Percentiles rank a stretch among this genome's conserved stretches.
Conservation (phyloP, 2,888 invertebrate species). For the Blera fallax region DNA sequence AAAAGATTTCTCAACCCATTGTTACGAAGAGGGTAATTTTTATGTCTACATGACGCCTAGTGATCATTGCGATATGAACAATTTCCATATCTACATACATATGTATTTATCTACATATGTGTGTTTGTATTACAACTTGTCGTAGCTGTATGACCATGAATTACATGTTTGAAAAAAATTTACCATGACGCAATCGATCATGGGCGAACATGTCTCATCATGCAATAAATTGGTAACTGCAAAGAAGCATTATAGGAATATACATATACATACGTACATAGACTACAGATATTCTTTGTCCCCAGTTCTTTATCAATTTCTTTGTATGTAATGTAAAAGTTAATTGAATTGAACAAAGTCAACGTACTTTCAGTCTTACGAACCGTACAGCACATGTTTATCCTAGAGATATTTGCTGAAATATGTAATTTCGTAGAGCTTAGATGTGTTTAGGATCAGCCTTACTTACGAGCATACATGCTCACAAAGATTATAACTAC, state of each 20-base stretch:
- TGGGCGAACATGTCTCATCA: conserved; percentile 47
- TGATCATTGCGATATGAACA: conserved; percentile 5
- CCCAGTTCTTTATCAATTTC: conserved; percentile 43
- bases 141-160: conserved; percentile 27
- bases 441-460: no score
- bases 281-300: conserved; percentile 20
- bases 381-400: neutral
- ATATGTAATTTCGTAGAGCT: neutral
- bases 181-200: conserved; percentile 68
- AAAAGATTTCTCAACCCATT: conserved; percentile 61
- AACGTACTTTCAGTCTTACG: conserved; percentile 28
- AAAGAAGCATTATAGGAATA: no score
- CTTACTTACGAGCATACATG: no score
- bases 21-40: conserved; percentile 15
- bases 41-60: neutral
- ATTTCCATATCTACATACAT: neutral
- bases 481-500: no score
- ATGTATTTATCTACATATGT: no score
- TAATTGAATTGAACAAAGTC: conserved; percentile 51
- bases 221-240: conserved; percentile 54
- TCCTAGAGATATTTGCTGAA: neutral
- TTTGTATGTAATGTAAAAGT: conserved; percentile 24
- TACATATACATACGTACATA: no score
- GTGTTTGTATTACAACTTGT: no score
- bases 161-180: conserved; percentile 27